These are phyloP conservation scores for Chondrilla cf. caribensis DNA, from an alignment of 37 sponge, comb jelly and placozoan genomes.

Conservation along the genomic window DNA sequence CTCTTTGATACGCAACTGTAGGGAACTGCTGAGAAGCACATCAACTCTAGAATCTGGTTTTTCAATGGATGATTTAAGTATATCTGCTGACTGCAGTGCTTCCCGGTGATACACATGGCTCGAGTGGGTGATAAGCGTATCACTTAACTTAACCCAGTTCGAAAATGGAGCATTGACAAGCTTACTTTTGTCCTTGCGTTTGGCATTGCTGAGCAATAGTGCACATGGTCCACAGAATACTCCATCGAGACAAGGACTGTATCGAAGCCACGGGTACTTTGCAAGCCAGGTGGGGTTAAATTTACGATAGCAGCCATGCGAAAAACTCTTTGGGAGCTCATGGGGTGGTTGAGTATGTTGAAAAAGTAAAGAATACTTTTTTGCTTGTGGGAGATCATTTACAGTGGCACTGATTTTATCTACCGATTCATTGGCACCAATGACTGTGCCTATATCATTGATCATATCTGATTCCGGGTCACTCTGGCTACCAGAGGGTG, in stretches of 20 bases:
- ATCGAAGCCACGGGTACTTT: slow-evolving; percentile 53
- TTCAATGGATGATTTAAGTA: slow-evolving; percentile 40
- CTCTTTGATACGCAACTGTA: slow-evolving; percentile 37
- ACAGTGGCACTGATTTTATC: neutral
- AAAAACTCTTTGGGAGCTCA: slow-evolving; percentile 9
- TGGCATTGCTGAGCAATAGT: neutral
- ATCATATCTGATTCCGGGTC: no score
- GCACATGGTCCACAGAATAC: slow-evolving; percentile 56
- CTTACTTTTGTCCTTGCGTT: slow-evolving; percentile 40
- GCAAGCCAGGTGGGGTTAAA: slow-evolving; percentile 45
- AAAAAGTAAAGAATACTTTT: slow-evolving; percentile 26
- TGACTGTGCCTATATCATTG: slow-evolving; percentile 17
- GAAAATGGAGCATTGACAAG: slow-evolving; percentile 63
- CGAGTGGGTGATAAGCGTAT: slow-evolving; percentile 40
- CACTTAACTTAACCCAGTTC: slow-evolving; percentile 57
- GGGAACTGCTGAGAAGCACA: slow-evolving; percentile 25
- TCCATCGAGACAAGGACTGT: slow-evolving; percentile 50
- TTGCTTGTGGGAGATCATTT: slow-evolving; percentile 3
- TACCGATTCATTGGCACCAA: neutral
- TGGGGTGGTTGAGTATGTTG: slow-evolving; percentile 5
- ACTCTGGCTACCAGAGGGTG: no score
- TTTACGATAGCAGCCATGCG: slow-evolving; percentile 17
- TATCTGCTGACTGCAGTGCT: slow-evolving; percentile 42
- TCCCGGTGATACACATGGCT: slow-evolving; percentile 39
- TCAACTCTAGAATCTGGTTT: slow-evolving; percentile 54